Evolutionary conservation across 2,113 vertebrate genomes (phyloP).

Genomic region (Cyprinodon brontotheroides): DNA sequence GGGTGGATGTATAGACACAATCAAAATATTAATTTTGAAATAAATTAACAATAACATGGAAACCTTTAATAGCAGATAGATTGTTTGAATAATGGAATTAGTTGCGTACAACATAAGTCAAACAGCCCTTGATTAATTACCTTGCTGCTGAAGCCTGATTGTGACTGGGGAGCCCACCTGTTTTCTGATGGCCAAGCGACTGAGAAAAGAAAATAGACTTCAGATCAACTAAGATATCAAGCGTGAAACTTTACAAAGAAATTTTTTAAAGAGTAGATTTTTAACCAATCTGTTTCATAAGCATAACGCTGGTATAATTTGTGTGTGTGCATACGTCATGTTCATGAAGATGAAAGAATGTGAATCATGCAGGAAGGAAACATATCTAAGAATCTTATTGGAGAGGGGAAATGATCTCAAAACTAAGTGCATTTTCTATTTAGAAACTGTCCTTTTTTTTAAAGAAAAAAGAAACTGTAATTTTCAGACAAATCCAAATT

Average conservation of each 20-base stretch:
- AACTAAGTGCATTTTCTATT: no score
- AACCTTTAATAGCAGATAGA: background rate
- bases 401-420: no score
- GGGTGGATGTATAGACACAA: no score
- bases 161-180: conserved; percentile 84
- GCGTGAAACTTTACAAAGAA: background rate
- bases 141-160: conserved; percentile 79
- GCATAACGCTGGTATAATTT: background rate
- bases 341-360: background rate
- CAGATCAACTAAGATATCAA: background rate
- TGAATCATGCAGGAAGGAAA: background rate
- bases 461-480: no score
- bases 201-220: conserved; percentile 52
- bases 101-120: background rate
- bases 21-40: no score
- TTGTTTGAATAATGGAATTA: background rate
- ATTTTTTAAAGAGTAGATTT: background rate
- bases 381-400: background rate
- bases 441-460: no score
- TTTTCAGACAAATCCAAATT: no score
- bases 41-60: no score
- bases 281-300: no score
- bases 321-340: background rate
- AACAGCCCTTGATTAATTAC: conserved; percentile 50
- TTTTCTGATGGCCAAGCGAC: conserved; percentile 82